Evolutionary conservation across 1,140 invertebrate species (phyloP).

Genomic region (Brachionus rotundiformis): DNA sequence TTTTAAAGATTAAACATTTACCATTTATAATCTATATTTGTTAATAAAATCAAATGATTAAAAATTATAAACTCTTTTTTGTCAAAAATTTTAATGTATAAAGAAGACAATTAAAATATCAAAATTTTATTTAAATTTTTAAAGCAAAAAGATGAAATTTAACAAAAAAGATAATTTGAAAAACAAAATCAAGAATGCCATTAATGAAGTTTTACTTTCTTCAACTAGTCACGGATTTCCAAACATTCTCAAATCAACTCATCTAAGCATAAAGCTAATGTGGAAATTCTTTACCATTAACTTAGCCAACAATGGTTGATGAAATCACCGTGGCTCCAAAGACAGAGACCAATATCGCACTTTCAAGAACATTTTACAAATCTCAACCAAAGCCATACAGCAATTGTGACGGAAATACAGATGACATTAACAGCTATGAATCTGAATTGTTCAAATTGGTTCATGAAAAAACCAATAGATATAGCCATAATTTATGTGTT

Average conservation of each 20-base stretch:
- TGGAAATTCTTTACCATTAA: no score
- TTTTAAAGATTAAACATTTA: no score
- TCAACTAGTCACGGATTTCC: conserved; percentile 28
- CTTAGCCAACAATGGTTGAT: background rate
- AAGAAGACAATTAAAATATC: no score
- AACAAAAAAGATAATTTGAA: background rate
- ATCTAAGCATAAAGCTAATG: no score
- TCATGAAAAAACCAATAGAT: background rate
- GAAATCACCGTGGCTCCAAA: background rate
- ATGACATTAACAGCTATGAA: background rate
- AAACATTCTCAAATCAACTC: background rate
- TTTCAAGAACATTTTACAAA: background rate
- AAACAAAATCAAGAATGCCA: background rate
- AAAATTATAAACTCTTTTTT: no score
- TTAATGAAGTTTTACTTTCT: background rate
- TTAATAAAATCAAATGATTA: no score
- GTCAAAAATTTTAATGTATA: no score
- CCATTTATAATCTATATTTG: no score
- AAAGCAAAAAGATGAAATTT: no score
- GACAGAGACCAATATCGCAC: background rate
- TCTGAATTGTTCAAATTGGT: background rate
- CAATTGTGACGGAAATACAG: conserved; percentile 28
- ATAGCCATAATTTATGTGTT: background rate
- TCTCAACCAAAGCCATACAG: conserved; percentile 25
- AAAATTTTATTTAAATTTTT: no score